Evolutionary conservation across 2,888 invertebrate genomes (phyloP).

Genomic region (Maniola hyperantus): DNA sequence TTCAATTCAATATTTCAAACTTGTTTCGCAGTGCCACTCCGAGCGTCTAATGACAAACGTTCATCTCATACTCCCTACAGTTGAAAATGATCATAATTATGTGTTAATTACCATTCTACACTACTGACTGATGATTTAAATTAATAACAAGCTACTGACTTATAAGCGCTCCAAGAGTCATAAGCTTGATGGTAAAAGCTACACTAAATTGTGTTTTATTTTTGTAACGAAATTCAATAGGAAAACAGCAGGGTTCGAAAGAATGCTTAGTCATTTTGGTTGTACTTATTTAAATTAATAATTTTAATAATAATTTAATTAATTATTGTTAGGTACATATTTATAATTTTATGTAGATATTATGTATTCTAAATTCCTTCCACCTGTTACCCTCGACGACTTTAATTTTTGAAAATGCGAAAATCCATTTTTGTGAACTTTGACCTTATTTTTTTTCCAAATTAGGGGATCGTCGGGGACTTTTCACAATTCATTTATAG

Average conservation of each 20-base stretch:
- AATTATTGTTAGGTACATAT: not conserved
- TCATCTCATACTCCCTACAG: constrained; percentile 55
- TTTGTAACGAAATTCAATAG: constrained; percentile 7
- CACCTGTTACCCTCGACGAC: too few species aligned
- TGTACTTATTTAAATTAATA: too few species aligned
- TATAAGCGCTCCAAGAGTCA: constrained; percentile 8
- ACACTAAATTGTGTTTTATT: constrained; percentile 4
- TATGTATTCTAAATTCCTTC: too few species aligned
- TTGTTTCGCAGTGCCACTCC: constrained; percentile 7
- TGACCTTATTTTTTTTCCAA: too few species aligned
- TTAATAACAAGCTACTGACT: constrained; percentile 39
- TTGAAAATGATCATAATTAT: constrained; percentile 58
- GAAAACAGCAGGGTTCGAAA: constrained; percentile 5
- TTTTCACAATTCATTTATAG: too few species aligned
- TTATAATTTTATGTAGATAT: too few species aligned
- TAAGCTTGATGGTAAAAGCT: constrained; percentile 5
- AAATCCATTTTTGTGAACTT: too few species aligned
- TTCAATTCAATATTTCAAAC: constrained; percentile 20
- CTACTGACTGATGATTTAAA: constrained; percentile 45
- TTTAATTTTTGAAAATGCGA: too few species aligned
- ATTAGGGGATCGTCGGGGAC: too few species aligned
- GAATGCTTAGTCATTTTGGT: not conserved
- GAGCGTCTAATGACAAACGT: constrained; percentile 49
- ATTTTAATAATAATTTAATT: too few species aligned
- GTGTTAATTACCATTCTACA: constrained; percentile 57